Percentiles rank a stretch among this genome's conserved stretches.
phyloP scores from a whole-genome alignment of 2,888 invertebrate species.

The Selenia dentaria region DNA sequence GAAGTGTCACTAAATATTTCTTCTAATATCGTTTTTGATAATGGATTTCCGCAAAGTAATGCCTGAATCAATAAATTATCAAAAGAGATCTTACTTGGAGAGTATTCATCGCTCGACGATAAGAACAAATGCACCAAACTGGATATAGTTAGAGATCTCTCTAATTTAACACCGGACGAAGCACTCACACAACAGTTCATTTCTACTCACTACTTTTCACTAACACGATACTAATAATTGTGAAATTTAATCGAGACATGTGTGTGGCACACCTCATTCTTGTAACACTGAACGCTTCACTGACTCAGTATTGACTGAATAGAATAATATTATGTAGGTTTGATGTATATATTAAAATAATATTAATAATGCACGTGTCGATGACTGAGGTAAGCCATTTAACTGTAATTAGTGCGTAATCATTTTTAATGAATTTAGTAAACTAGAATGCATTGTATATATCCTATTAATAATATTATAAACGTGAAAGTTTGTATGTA shows the following conservation, averaged over 20 bases:
- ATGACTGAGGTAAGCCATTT: background rate
- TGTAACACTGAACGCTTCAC: slow-evolving; percentile 8
- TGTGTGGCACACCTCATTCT: slow-evolving; percentile 20
- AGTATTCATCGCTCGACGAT: slow-evolving; percentile 36
- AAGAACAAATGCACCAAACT: slow-evolving; percentile 37
- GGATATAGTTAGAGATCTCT: slow-evolving; percentile 33
- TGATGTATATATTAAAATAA: slow-evolving; percentile 52
- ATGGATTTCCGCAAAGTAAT: too few species aligned
- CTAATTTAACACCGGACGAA: slow-evolving; percentile 21
- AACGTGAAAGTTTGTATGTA: too few species aligned
- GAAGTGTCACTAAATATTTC: too few species aligned
- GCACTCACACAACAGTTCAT: slow-evolving; percentile 12
- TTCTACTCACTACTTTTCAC: slow-evolving; percentile 1
- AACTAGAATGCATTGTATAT: too few species aligned
- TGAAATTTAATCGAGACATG: slow-evolving; percentile 9
- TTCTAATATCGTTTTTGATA: too few species aligned
- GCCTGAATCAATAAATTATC: too few species aligned
- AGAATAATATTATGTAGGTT: slow-evolving; percentile 43
- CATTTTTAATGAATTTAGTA: background rate
- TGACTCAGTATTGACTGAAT: slow-evolving; percentile 30
- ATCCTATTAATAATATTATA: too few species aligned
- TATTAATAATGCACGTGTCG: slow-evolving; percentile 45
- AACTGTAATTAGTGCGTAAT: background rate
- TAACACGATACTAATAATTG: slow-evolving; percentile 3
- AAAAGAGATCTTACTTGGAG: slow-evolving; percentile 49